Conservation (phyloP, 2,797 vertebrate species). For the Odontamblyopus rebecca region DNA sequence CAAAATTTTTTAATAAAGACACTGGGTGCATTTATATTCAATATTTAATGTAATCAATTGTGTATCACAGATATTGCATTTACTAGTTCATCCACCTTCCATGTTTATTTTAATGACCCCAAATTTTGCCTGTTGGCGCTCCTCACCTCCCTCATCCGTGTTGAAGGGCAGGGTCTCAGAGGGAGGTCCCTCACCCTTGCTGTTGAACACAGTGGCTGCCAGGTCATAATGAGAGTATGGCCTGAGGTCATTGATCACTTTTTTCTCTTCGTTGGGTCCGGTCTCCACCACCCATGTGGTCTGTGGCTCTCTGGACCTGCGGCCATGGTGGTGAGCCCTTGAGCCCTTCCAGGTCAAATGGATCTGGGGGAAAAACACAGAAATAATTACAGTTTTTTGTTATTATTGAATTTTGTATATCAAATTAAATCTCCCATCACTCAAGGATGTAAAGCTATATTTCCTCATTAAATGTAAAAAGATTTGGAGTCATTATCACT, state of each 20-base stretch:
- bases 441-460: neutral
- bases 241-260: constrained; percentile 71
- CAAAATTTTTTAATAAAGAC: neutral
- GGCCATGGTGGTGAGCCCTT: constrained; percentile 53
- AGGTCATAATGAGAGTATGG: constrained; percentile 83
- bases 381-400: neutral
- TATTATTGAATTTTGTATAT: neutral
- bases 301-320: constrained; percentile 47
- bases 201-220: constrained; percentile 80
- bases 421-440: neutral
- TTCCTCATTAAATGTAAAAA: neutral
- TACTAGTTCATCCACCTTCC: neutral
- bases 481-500: neutral
- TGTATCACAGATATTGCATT: neutral
- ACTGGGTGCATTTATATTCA: no score
- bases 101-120: neutral
- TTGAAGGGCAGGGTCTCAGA: constrained; percentile 74
- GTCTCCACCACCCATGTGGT: constrained; percentile 54
- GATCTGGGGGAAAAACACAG: constrained; percentile 58
- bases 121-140: neutral
- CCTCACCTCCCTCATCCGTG: constrained; percentile 86
- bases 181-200: constrained; percentile 80
- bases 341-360: constrained; percentile 64
- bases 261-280: constrained; percentile 65
- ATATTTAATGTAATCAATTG: neutral